phyloP scores from a whole-genome alignment of 1,140 invertebrate species.

The Rhagoletis pomonella region DNA sequence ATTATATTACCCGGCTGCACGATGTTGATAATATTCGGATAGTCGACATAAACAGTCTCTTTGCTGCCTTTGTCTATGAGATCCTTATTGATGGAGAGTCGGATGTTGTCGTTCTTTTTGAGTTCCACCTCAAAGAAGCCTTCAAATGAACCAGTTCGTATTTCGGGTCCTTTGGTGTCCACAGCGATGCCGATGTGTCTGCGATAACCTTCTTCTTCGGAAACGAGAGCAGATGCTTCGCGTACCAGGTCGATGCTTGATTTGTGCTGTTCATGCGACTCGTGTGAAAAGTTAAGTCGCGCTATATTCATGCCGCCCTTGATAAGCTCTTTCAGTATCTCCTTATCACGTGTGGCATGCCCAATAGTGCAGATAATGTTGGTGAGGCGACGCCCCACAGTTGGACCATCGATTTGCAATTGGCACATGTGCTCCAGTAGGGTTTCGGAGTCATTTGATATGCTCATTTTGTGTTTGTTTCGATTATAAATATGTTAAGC shows the following conservation, averaged over 20 bases:
- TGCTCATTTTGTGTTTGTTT: constrained; percentile 72
- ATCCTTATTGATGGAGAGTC: constrained; percentile 89
- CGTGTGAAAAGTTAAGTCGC: constrained; percentile 97
- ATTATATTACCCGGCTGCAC: constrained; percentile 88
- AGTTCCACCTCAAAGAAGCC: constrained; percentile 86
- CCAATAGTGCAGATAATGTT: constrained; percentile 93
- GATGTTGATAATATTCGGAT: constrained; percentile 95
- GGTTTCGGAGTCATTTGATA: constrained; percentile 76
- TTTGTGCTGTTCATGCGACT: constrained; percentile 94
- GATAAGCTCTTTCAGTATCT: constrained; percentile 93
- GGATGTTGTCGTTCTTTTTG: constrained; percentile 83
- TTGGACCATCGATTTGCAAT: constrained; percentile 91
- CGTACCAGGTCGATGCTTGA: constrained; percentile 91
- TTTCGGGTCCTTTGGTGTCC: constrained; percentile 98
- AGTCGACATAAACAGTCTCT: constrained; percentile 83
- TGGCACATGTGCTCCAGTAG: constrained; percentile 91
- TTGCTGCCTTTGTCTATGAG: constrained; percentile 86
- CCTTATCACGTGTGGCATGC: constrained; percentile 88
- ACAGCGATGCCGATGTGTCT: constrained; percentile 85
- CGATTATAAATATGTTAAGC: not conserved
- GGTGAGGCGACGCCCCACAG: constrained; percentile 86
- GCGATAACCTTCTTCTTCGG: constrained; percentile 75
- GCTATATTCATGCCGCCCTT: constrained; percentile 98
- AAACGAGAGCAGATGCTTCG: constrained; percentile 85
- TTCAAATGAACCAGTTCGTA: constrained; percentile 93